A percentile compares a stretch with the other conserved stretches of the same genome.
These are phyloP conservation scores for Cerastis leucographa DNA, from an alignment of 2,888 invertebrate species.

Conservation along the genomic window DNA sequence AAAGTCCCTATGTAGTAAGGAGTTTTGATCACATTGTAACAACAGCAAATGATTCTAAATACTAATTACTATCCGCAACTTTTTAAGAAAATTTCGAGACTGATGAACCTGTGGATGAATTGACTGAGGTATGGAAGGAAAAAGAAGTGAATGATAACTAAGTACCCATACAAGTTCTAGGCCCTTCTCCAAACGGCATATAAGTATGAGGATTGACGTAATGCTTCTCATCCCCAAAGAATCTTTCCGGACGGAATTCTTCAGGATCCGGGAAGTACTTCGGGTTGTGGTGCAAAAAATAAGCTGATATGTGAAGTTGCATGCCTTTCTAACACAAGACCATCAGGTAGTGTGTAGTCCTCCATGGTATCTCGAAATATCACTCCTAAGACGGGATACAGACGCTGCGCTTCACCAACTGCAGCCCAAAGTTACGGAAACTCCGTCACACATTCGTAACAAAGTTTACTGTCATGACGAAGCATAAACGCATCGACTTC, in stretches of 20 bases:
- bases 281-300: constrained; percentile 72
- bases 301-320: constrained; percentile 73
- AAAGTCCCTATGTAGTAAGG: no score
- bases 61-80: no score
- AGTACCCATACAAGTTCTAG: constrained; percentile 75
- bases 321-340: constrained; percentile 69
- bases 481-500: constrained; percentile 55
- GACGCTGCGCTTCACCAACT: constrained; percentile 70
- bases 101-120: no score
- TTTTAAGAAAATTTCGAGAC: no score
- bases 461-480: constrained; percentile 44
- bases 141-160: background rate
- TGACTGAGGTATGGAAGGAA: background rate
- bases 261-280: constrained; percentile 73
- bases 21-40: no score
- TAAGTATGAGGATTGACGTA: constrained; percentile 71
- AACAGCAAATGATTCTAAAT: no score
- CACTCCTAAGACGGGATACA: constrained; percentile 73
- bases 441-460: constrained; percentile 61
- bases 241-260: constrained; percentile 72
- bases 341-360: constrained; percentile 72
- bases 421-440: constrained; percentile 72
- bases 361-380: constrained; percentile 72
- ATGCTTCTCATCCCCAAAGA: constrained; percentile 68
- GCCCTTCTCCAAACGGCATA: constrained; percentile 76